Percentiles rank a stretch among this genome's conserved stretches.
Evolutionary conservation across 2,113 vertebrate genomes (phyloP).

Genomic region (Sylvietta virens): DNA sequence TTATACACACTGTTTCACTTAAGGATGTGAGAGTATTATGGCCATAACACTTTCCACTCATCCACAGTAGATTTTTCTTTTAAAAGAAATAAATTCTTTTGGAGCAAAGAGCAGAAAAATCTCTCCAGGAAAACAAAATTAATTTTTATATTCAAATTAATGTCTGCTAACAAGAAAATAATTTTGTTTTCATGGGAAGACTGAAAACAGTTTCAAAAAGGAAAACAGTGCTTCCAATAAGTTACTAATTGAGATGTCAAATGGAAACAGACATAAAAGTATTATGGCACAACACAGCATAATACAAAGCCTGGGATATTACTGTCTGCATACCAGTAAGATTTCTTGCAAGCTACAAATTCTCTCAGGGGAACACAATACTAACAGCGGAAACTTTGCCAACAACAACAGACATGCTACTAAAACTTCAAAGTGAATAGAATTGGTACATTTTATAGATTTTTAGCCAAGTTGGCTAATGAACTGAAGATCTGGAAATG

Average conservation of each 20-base stretch:
- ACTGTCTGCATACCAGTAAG: constrained; percentile 19
- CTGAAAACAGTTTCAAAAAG: not conserved
- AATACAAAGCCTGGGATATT: constrained; percentile 22
- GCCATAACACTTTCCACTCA: not conserved
- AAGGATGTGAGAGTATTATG: not conserved
- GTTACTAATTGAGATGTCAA: constrained; percentile 5
- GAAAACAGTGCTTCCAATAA: not conserved
- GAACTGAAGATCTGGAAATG: constrained; percentile 54
- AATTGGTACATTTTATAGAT: constrained; percentile 14
- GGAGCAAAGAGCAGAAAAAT: not conserved
- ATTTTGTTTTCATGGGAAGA: not conserved
- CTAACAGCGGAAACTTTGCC: constrained; percentile 9
- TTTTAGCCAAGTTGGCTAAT: constrained; percentile 53
- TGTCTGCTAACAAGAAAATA: not conserved
- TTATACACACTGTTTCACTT: not conserved
- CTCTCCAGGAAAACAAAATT: not conserved
- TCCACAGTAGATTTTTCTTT: not conserved
- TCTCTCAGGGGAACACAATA: not conserved
- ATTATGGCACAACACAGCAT: not conserved
- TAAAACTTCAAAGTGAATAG: constrained; percentile 59
- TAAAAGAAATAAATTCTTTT: not conserved
- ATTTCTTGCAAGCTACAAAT: not conserved
- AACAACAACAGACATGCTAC: constrained; percentile 48
- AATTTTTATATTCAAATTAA: not conserved
- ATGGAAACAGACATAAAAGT: constrained; percentile 16